phyloP scores from a whole-genome alignment of 2,797 vertebrate species.

The Scolopax bukidnonensis region DNA sequence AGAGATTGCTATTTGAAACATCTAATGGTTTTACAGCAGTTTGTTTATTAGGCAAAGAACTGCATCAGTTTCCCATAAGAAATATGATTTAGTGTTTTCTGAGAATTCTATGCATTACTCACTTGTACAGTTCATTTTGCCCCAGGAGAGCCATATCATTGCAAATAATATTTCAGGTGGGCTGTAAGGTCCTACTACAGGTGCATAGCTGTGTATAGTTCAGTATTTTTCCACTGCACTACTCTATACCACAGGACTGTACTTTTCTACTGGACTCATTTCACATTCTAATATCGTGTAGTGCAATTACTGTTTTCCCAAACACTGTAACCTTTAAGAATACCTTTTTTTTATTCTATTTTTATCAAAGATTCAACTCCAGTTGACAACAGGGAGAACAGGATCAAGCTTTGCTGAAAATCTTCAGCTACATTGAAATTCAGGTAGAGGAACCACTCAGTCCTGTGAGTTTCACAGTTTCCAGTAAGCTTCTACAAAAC shows the following conservation, averaged over 20 bases:
- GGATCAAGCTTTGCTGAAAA: neutral
- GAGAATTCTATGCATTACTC: neutral
- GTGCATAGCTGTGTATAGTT: neutral
- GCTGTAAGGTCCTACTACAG: neutral
- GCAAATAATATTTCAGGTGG: neutral
- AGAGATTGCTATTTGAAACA: neutral
- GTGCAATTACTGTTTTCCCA: neutral
- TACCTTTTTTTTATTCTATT: neutral
- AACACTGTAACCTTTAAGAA: neutral
- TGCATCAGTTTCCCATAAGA: neutral
- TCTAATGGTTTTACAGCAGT: neutral
- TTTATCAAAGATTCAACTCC: neutral
- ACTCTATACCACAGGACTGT: neutral
- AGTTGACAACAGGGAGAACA: neutral
- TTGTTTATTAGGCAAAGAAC: neutral
- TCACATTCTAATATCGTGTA: neutral
- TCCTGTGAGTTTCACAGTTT: neutral
- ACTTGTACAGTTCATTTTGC: neutral
- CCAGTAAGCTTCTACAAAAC: neutral
- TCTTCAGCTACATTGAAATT: neutral
- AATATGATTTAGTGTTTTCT: neutral
- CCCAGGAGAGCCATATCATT: neutral
- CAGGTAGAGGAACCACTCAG: neutral
- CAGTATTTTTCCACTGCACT: neutral
- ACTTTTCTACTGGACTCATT: neutral